Base-by-base conservation (phyloP, 2,888 invertebrate species). In the Escarpia spicata region DNA sequence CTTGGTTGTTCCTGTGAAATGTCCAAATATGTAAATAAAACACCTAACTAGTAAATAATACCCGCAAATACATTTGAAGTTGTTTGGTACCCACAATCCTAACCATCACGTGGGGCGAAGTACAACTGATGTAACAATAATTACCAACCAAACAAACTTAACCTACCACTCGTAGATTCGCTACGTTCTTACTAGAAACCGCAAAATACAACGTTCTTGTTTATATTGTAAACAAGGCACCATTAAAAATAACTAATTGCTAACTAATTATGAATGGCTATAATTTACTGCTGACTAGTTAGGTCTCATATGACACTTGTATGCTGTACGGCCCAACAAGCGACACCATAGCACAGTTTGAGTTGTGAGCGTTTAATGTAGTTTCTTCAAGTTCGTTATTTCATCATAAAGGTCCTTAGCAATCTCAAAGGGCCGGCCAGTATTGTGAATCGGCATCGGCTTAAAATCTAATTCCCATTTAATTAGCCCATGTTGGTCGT, bases 391-490 rank as follows among this genome's bases (percentile, higher is more conserved):
- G 75, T 75, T 75, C 75, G 75, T n/a, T 75, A 75, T 75, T 75
- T 26, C 26, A 75, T 75, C 75, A 26, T 6, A 75, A n/a, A 75
- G 75, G 26, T 75, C 19, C 75, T 75, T 75, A 75, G 75, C 75
- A 26, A 6, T 75, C 19, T 75, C 19, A 75, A 75, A 75, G 75
- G 75, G 26, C 75, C n/a, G 75, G 12, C 75, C 75, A 75, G 75
- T 75, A 75, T 75, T 75, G 75, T 75, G 75, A 75, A 75, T 75
- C 75, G 75, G 26, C 75, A 26, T 19, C 75, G 75, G 75, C 75
- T 75, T 75, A 75, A 75, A 75, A 75, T 75, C 75, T 75, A 75
- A 75, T 75, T 26, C 75, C 75, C 75, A 75, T 75, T 75, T 75
- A 75, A 75, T 75, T 75, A 75, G 75, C n/a, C 75, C 75, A 4